Base-by-base conservation (phyloP, 1,140 invertebrate genomes). In the Meloidogyne chitwoodi region DNA sequence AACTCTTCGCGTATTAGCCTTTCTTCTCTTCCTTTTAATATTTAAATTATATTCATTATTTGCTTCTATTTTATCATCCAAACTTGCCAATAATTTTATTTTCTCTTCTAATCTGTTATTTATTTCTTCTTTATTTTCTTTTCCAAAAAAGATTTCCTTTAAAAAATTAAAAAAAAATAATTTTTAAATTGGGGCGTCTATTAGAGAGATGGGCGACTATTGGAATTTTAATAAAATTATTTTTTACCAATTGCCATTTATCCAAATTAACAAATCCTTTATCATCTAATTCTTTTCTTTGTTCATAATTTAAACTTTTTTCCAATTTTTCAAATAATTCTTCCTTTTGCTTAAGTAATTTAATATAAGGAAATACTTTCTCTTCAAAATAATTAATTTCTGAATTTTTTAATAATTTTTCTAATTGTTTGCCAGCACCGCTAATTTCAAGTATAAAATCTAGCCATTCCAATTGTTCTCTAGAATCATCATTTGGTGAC, bases 391-490 rank as follows among this genome's bases (percentile, higher is more conserved):
- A 19, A 8, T 67, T 41, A 31, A 67, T 67, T 67, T 67, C 65
- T 67, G 65, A 2, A 41, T 67, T 31, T 26, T 67, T 31, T 41
- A 67, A 34, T 67, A 67, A 67, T 31, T 41, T 19, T 41, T 67
- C 16, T n/a, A 67, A 24, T 34, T 31, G 38, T 67, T 26, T 67
- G n/a, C 65, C 38, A 31, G 65, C 65, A 41, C 65, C 65, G 5
- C 65, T 67, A n/a, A 67, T 67, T 41, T 67, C 65, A 31, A 67
- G 65, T 22, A 67, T 67, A 31, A 67, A 67, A 19, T 67, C 22
- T n/a, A 67, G 4, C 65, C 65, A 67, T 41, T 67, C 65, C 65
- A 67, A n/a, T 0, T n/a, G 38, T 41, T 67, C 65, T 41, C n/a
- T 56, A n/a, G 48, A 56, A 56, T 6, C 65, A 19, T 67, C 16